phyloP scores from a whole-genome alignment of 1,140 invertebrate genomes.

The Tribolium madens region DNA sequence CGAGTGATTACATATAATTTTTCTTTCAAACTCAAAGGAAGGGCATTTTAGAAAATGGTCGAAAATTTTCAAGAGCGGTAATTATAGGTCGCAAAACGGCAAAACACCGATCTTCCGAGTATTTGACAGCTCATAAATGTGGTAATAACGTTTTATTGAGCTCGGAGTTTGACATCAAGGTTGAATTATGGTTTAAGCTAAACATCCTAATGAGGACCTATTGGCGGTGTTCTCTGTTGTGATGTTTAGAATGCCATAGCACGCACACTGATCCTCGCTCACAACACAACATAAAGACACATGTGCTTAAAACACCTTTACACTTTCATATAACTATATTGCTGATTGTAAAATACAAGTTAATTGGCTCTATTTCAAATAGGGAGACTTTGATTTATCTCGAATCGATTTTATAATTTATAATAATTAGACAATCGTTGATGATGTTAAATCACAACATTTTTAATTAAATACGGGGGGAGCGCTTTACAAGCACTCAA shows the following conservation, averaged over 20 bases:
- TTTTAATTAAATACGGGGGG: conserved; percentile 16
- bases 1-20: conserved; percentile 45
- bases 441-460: background rate
- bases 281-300: conserved; percentile 44
- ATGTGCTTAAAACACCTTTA: conserved; percentile 45
- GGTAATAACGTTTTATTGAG: conserved; percentile 58
- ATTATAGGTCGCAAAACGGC: conserved; percentile 58
- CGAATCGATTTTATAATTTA: conserved; percentile 41
- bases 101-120: conserved; percentile 45
- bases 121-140: conserved; percentile 61
- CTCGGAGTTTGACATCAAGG: conserved; percentile 59
- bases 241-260: conserved; percentile 43
- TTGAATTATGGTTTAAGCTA: conserved; percentile 60
- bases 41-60: conserved; percentile 30
- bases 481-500: conserved; percentile 18
- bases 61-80: conserved; percentile 54
- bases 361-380: conserved; percentile 40
- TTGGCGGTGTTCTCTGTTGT: conserved; percentile 56
- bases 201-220: conserved; percentile 62
- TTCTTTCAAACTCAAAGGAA: conserved; percentile 40
- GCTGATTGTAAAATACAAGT: conserved; percentile 44
- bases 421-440: conserved; percentile 28
- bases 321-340: conserved; percentile 46
- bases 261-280: conserved; percentile 23
- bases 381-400: conserved; percentile 44